Percentiles rank a stretch among this genome's conserved stretches.
phyloP scores from a whole-genome alignment of 2,797 vertebrate species.

The Acanthurus leucopareius region DNA sequence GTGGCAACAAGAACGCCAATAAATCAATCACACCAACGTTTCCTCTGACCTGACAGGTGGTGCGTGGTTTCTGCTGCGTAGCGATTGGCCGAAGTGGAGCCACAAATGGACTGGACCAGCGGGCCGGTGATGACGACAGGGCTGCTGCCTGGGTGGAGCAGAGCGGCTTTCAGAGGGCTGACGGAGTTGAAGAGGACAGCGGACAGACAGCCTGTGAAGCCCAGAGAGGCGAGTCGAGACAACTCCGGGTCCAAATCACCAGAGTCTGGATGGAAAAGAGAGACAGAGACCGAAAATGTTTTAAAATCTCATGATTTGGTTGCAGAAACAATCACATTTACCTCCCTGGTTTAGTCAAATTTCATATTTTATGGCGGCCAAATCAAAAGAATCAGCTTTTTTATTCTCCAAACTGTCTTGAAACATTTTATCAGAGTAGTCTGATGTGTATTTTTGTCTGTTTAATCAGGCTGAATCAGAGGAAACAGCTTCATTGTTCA shows the following conservation, averaged over 20 bases:
- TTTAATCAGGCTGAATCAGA: neutral
- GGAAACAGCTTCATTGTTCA: neutral
- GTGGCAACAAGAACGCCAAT: neutral
- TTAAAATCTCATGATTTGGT: too few species aligned
- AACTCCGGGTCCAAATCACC: conserved; percentile 88
- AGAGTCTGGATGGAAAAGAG: conserved; percentile 75
- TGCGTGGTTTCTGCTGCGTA: conserved; percentile 89
- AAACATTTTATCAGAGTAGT: neutral
- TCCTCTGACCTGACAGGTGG: conserved; percentile 89
- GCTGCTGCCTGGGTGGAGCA: conserved; percentile 84
- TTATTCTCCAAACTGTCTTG: too few species aligned
- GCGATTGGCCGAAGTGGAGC: conserved; percentile 83
- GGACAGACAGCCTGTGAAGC: conserved; percentile 94
- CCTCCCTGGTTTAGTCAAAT: neutral
- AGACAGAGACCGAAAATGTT: neutral
- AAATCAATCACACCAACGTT: neutral
- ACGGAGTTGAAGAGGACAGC: conserved; percentile 92
- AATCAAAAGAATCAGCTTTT: neutral
- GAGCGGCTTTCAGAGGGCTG: conserved; percentile 91
- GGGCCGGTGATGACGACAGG: conserved; percentile 86
- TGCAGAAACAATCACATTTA: too few species aligned
- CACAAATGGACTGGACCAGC: conserved; percentile 87
- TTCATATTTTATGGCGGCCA: neutral
- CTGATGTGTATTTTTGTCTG: neutral
- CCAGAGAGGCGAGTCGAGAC: conserved; percentile 86